Percentiles rank a stretch among this genome's conserved stretches.
Evolutionary conservation across 1,140 invertebrate genomes (phyloP).

Genomic region (Lordiphosa mommai): DNA sequence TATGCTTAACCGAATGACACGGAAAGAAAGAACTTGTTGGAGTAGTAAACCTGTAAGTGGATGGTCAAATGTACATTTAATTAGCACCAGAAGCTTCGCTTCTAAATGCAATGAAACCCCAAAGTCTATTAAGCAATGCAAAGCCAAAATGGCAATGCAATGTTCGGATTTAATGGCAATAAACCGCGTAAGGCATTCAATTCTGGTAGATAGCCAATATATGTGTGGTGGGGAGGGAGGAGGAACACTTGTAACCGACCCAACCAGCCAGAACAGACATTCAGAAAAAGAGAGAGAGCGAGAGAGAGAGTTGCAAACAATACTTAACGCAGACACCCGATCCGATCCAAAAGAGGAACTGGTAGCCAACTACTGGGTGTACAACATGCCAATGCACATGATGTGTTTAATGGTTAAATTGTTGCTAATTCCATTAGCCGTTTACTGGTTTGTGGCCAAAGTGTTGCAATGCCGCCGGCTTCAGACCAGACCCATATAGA

Average conservation of each 20-base stretch:
- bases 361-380: conserved; percentile 26
- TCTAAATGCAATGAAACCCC: conserved; percentile 58
- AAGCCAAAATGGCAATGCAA: conserved; percentile 60
- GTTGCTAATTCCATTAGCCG: conserved; percentile 74
- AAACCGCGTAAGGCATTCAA: conserved; percentile 40
- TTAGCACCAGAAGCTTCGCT: conserved; percentile 38
- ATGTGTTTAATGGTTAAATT: conserved; percentile 78
- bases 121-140: conserved; percentile 67
- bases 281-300: conserved; percentile 4
- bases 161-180: conserved; percentile 62
- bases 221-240: neutral
- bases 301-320: conserved; percentile 18
- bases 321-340: conserved; percentile 2
- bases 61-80: conserved; percentile 55
- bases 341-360: neutral
- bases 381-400: conserved; percentile 72
- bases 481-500: conserved; percentile 12
- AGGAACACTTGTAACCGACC: conserved; percentile 33
- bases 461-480: conserved; percentile 55
- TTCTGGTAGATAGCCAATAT: no score
- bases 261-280: conserved; percentile 48
- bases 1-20: conserved; percentile 19
- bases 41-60: conserved; percentile 18
- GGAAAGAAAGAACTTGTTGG: neutral
- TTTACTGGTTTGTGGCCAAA: conserved; percentile 66